Conservation (phyloP, 2,888 invertebrate genomes). For the Pterobdella sp. region DNA sequence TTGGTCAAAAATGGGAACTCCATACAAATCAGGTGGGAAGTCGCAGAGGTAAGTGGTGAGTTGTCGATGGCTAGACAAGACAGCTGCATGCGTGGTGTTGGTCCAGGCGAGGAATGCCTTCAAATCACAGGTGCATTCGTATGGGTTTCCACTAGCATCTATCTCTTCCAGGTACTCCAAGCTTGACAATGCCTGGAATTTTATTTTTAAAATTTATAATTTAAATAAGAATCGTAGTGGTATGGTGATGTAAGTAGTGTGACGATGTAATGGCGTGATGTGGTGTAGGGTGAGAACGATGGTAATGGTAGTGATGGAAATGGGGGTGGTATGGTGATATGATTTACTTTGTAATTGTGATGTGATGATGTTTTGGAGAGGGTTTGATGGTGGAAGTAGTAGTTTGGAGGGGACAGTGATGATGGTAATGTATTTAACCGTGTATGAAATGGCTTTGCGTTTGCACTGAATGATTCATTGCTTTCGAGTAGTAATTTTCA, state of each 20-base stretch:
- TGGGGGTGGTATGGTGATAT: neutral
- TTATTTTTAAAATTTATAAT: no score
- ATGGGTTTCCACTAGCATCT: conserved; percentile 37
- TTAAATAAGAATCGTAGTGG: no score
- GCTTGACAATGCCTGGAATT: conserved; percentile 28
- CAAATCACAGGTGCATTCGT: conserved; percentile 36
- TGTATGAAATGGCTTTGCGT: no score
- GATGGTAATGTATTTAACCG: neutral
- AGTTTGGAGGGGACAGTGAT: neutral
- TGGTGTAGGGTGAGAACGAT: neutral
- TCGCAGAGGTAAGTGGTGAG: conserved; percentile 33
- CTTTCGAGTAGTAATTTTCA: no score
- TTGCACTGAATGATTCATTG: no score
- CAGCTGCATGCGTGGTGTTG: conserved; percentile 35
- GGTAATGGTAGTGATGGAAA: neutral
- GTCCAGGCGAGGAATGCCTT: conserved; percentile 37
- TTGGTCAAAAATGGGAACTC: conserved; percentile 29
- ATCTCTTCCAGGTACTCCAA: conserved; percentile 37
- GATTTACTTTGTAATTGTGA: neutral
- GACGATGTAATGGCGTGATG: neutral
- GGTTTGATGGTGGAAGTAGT: neutral
- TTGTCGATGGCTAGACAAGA: conserved; percentile 30
- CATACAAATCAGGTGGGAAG: conserved; percentile 30
- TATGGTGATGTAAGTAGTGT: no score
- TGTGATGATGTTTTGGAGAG: neutral